phyloP scores from a whole-genome alignment of 1,140 invertebrate genomes.

The Cyphomyrmex costatus region DNA sequence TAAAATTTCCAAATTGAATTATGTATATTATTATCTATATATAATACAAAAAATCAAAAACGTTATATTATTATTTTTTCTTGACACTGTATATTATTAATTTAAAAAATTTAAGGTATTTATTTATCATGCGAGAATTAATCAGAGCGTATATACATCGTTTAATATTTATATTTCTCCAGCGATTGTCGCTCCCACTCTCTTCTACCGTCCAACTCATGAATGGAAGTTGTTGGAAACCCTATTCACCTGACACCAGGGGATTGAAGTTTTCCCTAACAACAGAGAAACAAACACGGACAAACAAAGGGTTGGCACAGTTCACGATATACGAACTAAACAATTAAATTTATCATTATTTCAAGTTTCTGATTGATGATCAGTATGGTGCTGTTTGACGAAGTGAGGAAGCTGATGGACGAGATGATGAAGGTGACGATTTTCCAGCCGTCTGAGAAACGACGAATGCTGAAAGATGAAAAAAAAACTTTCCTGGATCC shows the following conservation, averaged over 20 bases:
- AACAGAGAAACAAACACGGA: conserved; percentile 66
- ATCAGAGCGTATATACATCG: neutral
- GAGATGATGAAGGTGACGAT: conserved; percentile 66
- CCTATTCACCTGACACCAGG: conserved; percentile 35
- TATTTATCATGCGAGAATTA: neutral
- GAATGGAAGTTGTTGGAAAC: conserved; percentile 50
- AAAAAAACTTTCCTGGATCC: conserved; percentile 62
- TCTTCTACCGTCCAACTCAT: neutral
- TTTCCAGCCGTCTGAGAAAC: conserved; percentile 64
- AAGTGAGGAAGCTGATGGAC: conserved; percentile 61
- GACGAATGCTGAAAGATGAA: conserved; percentile 59
- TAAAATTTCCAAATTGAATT: neutral
- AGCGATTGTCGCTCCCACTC: neutral
- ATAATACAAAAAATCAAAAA: too few relatives aligned
- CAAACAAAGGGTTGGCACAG: conserved; percentile 50
- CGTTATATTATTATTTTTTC: too few relatives aligned
- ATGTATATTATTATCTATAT: neutral
- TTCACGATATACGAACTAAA: neutral
- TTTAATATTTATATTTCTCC: neutral
- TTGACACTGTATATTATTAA: neutral
- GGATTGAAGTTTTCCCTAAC: conserved; percentile 67
- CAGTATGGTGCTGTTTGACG: conserved; percentile 57
- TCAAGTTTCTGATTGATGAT: neutral
- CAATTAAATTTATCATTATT: neutral
- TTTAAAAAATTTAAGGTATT: neutral